Base-by-base conservation (phyloP, 2,113 vertebrate species). In the Lampris megalopsis region DNA sequence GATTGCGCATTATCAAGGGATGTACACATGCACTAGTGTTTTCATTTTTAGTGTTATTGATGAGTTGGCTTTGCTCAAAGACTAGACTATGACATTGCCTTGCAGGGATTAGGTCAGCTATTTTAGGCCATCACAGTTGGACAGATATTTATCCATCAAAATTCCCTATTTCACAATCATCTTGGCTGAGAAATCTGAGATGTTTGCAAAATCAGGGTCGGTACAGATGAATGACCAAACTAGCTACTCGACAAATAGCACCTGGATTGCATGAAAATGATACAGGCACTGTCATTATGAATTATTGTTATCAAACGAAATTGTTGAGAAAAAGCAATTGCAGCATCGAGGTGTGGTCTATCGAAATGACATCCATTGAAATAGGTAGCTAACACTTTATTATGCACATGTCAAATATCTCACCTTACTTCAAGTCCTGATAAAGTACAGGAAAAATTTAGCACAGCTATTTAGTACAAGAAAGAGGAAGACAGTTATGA, bases 81-180 rank as follows among this genome's bases (percentile, higher is more conserved):
- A 1, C 54, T 70, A 69, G 54, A 63, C 73, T 63, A 71, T 47
- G 35, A 10, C n/a, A 41, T 41, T 64, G 53, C 40, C 57, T 38
- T 81, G 80, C 70, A 73, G 86, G 82, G 90, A 91, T 93, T 91
- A 86, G 77, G 70, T 56, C 64, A 68, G 79, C 65, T 81, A 68
- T 92, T 90, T 89, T 86, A 86, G 84, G 65, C 64, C 68, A 5
- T 59, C 72, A 64, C 65, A 76, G 85, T 86, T 75, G 83, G 63
- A 84, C 64, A 77, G 40, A 63, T 86, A 71, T 85, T 73, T 73
- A 72, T 80, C 65, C 72, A 83, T 69, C 67, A 49, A 59, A 63
- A 88, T 71, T 53, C 74, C 85, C 65, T 85, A 40, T 50, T 54
- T 24, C 24, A 24, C 24, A 24, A 24, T 24, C 24, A 24, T 24